phyloP scores from a whole-genome alignment of 1,140 invertebrate genomes.

The Myzus persicae region DNA sequence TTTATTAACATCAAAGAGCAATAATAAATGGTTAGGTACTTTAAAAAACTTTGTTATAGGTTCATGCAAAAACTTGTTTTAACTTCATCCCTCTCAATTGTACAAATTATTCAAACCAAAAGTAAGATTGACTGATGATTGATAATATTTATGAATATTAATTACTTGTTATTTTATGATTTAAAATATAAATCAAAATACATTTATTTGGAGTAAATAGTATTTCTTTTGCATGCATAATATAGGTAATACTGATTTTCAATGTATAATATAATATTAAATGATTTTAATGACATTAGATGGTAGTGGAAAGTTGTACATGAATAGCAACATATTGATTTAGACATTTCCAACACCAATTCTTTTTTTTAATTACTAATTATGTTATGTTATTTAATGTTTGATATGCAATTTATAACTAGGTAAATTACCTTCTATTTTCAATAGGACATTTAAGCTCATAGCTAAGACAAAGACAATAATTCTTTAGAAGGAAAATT shows the following conservation, averaged over 20 bases:
- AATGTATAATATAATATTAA: not conserved
- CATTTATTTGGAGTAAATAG: not conserved
- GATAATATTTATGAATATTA: not conserved
- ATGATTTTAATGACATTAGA: not conserved
- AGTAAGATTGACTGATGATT: not conserved
- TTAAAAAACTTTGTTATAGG: not conserved
- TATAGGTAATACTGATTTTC: not conserved
- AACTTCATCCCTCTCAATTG: not conserved
- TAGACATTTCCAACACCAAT: not conserved
- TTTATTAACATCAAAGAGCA: not conserved
- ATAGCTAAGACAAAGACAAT: not conserved
- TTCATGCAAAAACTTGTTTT: not conserved
- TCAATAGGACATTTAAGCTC: not conserved
- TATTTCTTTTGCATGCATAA: conserved; percentile 4
- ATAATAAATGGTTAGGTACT: not conserved
- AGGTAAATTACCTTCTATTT: not conserved
- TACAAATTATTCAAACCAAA: not conserved
- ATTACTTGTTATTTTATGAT: not conserved
- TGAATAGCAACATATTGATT: not conserved
- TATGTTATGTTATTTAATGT: not conserved
- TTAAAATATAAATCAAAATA: not conserved
- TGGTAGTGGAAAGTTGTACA: not conserved
- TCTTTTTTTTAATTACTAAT: not conserved
- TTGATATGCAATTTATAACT: not conserved
- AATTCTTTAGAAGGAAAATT: not conserved